Evolutionary conservation across 2,113 vertebrate genomes (phyloP).

Genomic region (Zosterops japonicus): DNA sequence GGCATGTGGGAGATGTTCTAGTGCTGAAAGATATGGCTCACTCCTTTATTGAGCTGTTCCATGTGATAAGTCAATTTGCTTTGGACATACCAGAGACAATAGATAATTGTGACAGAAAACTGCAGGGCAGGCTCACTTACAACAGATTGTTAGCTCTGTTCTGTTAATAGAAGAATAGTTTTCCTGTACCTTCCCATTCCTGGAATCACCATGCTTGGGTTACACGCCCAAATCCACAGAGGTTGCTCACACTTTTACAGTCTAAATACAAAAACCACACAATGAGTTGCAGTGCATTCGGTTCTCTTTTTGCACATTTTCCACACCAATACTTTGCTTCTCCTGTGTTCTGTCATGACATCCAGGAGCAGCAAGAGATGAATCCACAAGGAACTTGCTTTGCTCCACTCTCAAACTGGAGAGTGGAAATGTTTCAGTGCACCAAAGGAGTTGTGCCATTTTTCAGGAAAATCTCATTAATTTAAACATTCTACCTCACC

Average conservation of each 20-base stretch:
- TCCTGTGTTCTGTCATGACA: neutral
- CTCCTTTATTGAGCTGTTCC: neutral
- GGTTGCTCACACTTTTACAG: neutral
- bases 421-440: neutral
- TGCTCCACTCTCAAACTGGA: neutral
- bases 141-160: neutral
- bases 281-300: neutral
- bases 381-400: neutral
- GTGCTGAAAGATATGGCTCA: constrained; percentile 29
- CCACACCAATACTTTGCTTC: neutral
- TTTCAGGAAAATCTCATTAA: constrained; percentile 36
- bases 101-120: constrained; percentile 19
- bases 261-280: neutral
- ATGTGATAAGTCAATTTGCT: neutral
- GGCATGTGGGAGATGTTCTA: constrained; percentile 37
- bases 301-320: neutral
- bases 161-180: neutral
- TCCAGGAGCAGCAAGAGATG: neutral
- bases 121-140: neutral
- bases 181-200: neutral
- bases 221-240: neutral
- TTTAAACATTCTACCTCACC: constrained; percentile 43
- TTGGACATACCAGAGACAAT: constrained; percentile 30
- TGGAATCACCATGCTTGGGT: neutral
- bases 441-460: neutral